phyloP scores from a whole-genome alignment of 2,113 vertebrate species.

The Syngnathoides biaculeatus region DNA sequence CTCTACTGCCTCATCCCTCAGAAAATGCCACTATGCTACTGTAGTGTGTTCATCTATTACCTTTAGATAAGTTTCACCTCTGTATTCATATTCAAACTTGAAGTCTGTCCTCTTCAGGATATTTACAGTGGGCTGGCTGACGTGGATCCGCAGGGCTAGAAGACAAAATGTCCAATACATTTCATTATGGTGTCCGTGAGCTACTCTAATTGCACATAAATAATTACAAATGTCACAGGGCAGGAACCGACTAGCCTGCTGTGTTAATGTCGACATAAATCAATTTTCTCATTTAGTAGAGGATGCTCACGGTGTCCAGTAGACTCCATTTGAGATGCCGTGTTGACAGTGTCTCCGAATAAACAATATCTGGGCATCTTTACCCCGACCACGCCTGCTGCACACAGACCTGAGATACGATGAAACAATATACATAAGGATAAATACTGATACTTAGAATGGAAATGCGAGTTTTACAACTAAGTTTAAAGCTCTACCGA shows the following conservation, averaged over 20 bases:
- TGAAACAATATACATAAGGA: neutral
- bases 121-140: conserved; percentile 84
- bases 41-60: conserved; percentile 56
- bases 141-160: conserved; percentile 82
- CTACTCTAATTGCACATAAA: conserved; percentile 1
- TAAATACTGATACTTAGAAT: neutral
- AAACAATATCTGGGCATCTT: conserved; percentile 98
- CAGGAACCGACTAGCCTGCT: neutral
- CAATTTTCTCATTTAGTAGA: conserved; percentile 1
- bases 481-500: too few species aligned
- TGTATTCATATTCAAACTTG: conserved; percentile 84
- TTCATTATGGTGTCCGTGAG: conserved; percentile 11
- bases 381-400: conserved; percentile 89
- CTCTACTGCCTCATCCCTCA: too few species aligned
- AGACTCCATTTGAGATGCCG: conserved; percentile 92
- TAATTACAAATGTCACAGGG: conserved; percentile 1
- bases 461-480: too few species aligned
- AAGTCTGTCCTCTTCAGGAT: conserved; percentile 89
- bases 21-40: too few species aligned
- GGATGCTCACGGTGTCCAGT: conserved; percentile 85
- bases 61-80: conserved; percentile 91
- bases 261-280: conserved; percentile 11
- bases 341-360: conserved; percentile 93
- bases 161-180: conserved; percentile 3
- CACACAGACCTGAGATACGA: conserved; percentile 81